Conservation (phyloP, 92 coral and sea anemone species). For the Porites divaricata region DNA sequence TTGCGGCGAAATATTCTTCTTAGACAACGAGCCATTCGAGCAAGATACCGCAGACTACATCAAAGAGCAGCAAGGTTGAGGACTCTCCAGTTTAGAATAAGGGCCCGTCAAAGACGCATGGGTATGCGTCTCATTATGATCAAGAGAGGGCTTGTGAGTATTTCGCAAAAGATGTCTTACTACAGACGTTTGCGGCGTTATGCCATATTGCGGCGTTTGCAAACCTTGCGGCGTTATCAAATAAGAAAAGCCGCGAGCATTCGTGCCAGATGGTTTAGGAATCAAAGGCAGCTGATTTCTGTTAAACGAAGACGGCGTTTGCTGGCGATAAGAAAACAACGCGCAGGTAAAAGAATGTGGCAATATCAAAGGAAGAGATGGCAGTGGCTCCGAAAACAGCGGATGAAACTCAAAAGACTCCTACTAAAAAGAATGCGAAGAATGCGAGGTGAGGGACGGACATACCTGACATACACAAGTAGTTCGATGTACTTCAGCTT, state of each 20-base stretch:
- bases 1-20: conserved; percentile 11
- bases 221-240: background rate
- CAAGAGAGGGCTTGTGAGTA: background rate
- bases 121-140: background rate
- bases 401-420: background rate
- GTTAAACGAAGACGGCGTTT: conserved; percentile 7
- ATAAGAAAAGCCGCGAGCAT: conserved; percentile 12
- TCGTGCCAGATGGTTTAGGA: conserved; percentile 8
- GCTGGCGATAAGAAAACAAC: conserved; percentile 9
- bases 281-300: conserved; percentile 10
- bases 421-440: background rate
- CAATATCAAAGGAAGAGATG: conserved; percentile 10
- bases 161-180: conserved; percentile 19
- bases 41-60: conserved; percentile 3
- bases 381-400: conserved; percentile 1
- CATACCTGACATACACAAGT: too few species aligned
- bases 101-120: conserved; percentile 5
- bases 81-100: background rate
- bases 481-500: too few species aligned
- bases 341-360: background rate
- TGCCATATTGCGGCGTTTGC: background rate
- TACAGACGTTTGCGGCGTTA: background rate
- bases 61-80: conserved; percentile 10
- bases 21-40: background rate
- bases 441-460: conserved; percentile 16